Evolutionary conservation across 2,113 vertebrate species (phyloP), one percentile per base, ranked within the genome.

Genomic region (Callospermophilus lateralis): DNA sequence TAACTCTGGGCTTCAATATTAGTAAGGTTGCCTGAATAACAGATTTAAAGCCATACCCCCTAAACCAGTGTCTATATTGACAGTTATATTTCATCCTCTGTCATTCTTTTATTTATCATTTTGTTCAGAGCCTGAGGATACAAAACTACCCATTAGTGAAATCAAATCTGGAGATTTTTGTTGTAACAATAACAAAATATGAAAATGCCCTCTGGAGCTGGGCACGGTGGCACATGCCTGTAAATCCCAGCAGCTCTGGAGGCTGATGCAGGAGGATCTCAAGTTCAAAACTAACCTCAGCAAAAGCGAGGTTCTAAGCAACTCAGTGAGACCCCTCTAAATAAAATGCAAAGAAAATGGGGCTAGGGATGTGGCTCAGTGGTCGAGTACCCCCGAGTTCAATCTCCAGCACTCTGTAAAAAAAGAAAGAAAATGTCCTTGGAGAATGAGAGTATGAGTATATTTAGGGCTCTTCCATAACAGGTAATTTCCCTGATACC

Each of bases 31-130:
- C n/a, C 77, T 70, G 93, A 73, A 37, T 80, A 77, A 79, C 26
- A 96, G 55, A 79, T 48, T 55, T 79, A 45, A 87, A 91, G 42
- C 24, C 24, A 67, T 4, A 32, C 68, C 20, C 67, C 72, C 83
- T 80, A 95, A 88, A 39, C 55, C 48, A 84, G 88, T 65, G n/a
- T 86, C 70, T 95, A 20, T 90, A 83, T 9, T 61, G 68, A 95
- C 61, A 37, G 32, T 61, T 34, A 83, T 39, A 58, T 55, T 61
- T 61, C 55, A 51, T 81, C 58, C 51, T 84, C 19, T 94, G 73
- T 87, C 80, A 53, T 89, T 93, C 30, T 94, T 89, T 86, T 74
- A 74, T 79, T 93, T 87, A 85, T 89, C 65, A 93, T 90, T 91
- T 81, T 39, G 30, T 83, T 83, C 53, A 87, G 79, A 89, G 73